A percentile compares a stretch with the other conserved stretches of the same genome.
These are phyloP conservation scores for Trissolcus basalis DNA, from an alignment of 1,140 invertebrate genomes.

Conservation along the genomic window DNA sequence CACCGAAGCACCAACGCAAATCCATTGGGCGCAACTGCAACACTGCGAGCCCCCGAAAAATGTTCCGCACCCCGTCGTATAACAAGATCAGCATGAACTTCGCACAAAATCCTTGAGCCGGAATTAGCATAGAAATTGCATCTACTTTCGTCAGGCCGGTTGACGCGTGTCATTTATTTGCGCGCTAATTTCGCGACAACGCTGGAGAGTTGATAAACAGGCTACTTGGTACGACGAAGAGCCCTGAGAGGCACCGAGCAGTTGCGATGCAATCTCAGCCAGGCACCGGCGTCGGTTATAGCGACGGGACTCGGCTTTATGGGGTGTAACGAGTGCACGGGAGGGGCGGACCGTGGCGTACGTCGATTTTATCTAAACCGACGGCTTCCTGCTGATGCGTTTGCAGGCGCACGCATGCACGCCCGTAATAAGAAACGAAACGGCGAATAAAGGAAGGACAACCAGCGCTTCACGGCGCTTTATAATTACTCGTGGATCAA, in stretches of 20 bases:
- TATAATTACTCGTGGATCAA: slow-evolving; percentile 23
- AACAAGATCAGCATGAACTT: slow-evolving; percentile 3
- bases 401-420: slow-evolving; percentile 59
- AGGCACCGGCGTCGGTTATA: slow-evolving; percentile 69
- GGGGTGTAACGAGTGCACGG: slow-evolving; percentile 70
- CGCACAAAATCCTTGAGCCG: slow-evolving; percentile 11
- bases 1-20: too few species aligned
- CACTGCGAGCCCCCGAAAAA: not conserved
- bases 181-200: slow-evolving; percentile 28
- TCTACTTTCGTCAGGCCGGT: not conserved
- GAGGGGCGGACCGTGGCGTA: slow-evolving; percentile 59
- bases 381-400: slow-evolving; percentile 68
- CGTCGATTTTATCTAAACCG: slow-evolving; percentile 73
- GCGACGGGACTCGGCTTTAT: slow-evolving; percentile 69
- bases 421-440: slow-evolving; percentile 64
- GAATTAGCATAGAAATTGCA: not conserved
- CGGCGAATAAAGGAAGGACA: slow-evolving; percentile 36
- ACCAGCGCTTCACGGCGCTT: slow-evolving; percentile 2
- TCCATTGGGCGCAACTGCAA: not conserved
- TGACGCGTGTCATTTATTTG: slow-evolving; percentile 25
- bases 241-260: slow-evolving; percentile 23
- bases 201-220: not conserved
- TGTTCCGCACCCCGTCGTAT: not conserved
- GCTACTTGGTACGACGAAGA: slow-evolving; percentile 39
- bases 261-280: slow-evolving; percentile 48